Evolutionary conservation across 2,113 vertebrate genomes (phyloP), one percentile per base, ranked within the genome.

Genomic region (Xiphorhynchus elegans): DNA sequence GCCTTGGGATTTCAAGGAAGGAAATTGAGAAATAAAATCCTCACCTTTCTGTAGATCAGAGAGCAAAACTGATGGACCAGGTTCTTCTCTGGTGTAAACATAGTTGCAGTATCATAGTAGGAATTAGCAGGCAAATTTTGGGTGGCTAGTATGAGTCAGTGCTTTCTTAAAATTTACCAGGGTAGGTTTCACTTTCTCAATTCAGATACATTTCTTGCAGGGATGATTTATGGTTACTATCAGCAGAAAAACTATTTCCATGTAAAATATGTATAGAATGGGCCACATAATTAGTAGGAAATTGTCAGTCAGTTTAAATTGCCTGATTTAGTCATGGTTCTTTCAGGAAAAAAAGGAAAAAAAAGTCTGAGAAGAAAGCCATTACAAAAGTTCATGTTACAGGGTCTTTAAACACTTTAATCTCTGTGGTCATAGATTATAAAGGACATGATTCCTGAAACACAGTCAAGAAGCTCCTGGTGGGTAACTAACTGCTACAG

Each of bases 191-290:
- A 35, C 24, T 75, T 80, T 75, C 5, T 5, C 59, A 91, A 47
- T 28, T 58, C 47, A 55, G 74, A 58, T 66, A 3, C 2, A 13
- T 35, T 79, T 84, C 66, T 18, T 77, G 13, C 11, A 66, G 9
- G 0, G 1, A 29, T 39, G 26, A 29, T 35, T 40, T 18, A n/a
- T 7, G 1, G 1, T 40, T 79, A 56, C 46, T 9, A 42, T 24
- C 35, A 79, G 1, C 68, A 79, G 15, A 93, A 88, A 72, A 62
- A 2, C 6, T 40, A 25, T 72, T 89, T 81, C 23, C 13, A 37
- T 59, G 3, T 75, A 37, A 84, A 91, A 78, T 11, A 1, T 17
- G 5, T 18, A 14, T 13, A 46, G n/a, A 90, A 63, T 20, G 20
- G 21, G 56, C 19, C 4, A 50, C 16, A 15, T 11, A 75, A 68